Base-by-base conservation (phyloP, 1,140 invertebrate species). In the Macrobrachium rosenbergii region DNA sequence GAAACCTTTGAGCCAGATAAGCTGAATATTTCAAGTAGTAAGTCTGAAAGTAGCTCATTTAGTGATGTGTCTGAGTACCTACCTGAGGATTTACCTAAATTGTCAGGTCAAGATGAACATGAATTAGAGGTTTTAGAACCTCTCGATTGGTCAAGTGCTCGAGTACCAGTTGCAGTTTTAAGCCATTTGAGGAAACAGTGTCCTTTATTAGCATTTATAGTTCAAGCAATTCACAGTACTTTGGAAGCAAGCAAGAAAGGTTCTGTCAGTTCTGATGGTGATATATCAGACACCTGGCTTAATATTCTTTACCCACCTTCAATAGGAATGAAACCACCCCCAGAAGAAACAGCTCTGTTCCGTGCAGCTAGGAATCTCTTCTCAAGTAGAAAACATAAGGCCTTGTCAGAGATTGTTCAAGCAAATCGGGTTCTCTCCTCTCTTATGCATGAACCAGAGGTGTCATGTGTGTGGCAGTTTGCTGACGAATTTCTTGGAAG, bases 401-500 rank as follows among this genome's bases (percentile, higher is more conserved):
- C 59, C 12, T 19, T 87, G 37, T 77, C 78, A 52, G 81, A 67
- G 21, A 75, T 87, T 45, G 43, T 28, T 21, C 52, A 62, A 21
- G 72, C 37, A 28, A 87, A 81, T 59, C 81, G 81, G 52, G 85
- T 87, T 12, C 17, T 67, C 45, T 87, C 78, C n/a, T 78, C 85
- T 43, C 79, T 87, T 12, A 21, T 67, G 10, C 11, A 45, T 17
- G 60, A 72, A 11, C 78, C 78, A 14, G 79, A 81, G 17, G 59
- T 80, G 12, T 87, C 52, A 11, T 17, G 58, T 69, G 63, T 87
- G 2, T 87, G 85, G 85, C 37, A 72, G n/a, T 58, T 81, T 60
- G 85, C 85, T 43, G 85, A 87, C 43, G 60, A 75, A 16, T 72
- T 87, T 23, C 37, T 87, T 21, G 85, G 85, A 73, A 87, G 85